Evolutionary conservation across 2,113 vertebrate species (phyloP).

Genomic region (Gobiocypris rarus): DNA sequence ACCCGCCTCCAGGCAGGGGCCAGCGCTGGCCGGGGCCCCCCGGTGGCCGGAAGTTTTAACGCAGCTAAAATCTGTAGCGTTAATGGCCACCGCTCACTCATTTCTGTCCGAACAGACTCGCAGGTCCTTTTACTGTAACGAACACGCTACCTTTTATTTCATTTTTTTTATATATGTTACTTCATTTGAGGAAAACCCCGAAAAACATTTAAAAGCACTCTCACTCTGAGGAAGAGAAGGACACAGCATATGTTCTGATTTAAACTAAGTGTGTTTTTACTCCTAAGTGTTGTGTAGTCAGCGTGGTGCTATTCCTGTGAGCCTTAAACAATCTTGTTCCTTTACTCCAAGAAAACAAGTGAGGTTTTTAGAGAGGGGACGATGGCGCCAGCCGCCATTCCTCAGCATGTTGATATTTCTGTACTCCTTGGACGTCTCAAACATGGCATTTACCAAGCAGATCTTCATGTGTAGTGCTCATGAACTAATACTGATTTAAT

Average conservation of each 20-base stretch:
- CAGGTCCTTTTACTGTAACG: conserved; percentile 16
- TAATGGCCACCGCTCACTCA: conserved; percentile 25
- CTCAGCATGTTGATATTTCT: no score
- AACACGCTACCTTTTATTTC: conserved; percentile 28
- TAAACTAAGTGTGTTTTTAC: conserved; percentile 41
- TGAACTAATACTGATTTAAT: conserved; percentile 68
- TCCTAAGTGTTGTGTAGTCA: conserved; percentile 65
- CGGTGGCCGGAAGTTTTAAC: conserved; percentile 81
- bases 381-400: no score
- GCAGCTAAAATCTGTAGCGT: conserved; percentile 66
- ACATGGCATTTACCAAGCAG: conserved; percentile 54
- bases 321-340: conserved; percentile 59
- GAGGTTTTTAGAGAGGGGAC: conserved; percentile 44
- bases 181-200: conserved; percentile 14
- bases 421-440: no score
- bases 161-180: background rate
- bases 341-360: conserved; percentile 40
- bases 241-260: conserved; percentile 10
- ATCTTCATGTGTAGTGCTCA: conserved; percentile 67
- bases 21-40: conserved; percentile 81
- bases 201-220: conserved; percentile 38
- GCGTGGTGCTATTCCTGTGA: conserved; percentile 66
- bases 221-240: conserved; percentile 10
- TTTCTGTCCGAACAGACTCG: conserved; percentile 32
- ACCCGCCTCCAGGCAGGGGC: conserved; percentile 78